Evolutionary conservation across 2,888 invertebrate species (phyloP).

Genomic region (Geotrupes spiniger): DNA sequence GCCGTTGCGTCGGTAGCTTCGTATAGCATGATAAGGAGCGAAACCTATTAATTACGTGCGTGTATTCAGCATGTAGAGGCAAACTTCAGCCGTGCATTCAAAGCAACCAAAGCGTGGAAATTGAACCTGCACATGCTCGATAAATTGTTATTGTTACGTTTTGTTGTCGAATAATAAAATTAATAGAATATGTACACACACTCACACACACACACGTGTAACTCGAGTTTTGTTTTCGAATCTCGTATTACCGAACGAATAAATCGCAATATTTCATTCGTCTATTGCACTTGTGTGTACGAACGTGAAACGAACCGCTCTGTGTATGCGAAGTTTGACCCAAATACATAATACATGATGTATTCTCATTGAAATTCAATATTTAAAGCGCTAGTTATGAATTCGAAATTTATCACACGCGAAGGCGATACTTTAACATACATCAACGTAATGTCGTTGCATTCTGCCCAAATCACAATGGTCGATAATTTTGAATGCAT

Average conservation of each 20-base stretch:
- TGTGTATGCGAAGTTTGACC: conserved; percentile 7
- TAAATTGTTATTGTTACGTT: not conserved
- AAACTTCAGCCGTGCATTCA: not conserved
- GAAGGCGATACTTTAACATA: not conserved
- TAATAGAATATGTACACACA: not conserved
- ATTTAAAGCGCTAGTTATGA: conserved; percentile 3
- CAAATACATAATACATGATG: not conserved
- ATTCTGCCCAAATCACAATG: no score
- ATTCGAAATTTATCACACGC: conserved; percentile 4
- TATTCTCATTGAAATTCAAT: not conserved
- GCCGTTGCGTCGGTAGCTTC: not conserved
- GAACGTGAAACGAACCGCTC: not conserved
- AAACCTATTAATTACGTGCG: not conserved
- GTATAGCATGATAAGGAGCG: not conserved
- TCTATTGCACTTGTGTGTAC: not conserved
- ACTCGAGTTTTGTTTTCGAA: conserved; percentile 1
- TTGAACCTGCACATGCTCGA: not conserved
- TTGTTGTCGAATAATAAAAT: conserved; percentile 3
- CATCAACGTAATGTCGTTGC: no score
- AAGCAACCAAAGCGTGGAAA: not conserved
- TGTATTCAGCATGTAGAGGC: not conserved
- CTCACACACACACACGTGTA: not conserved
- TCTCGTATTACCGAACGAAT: not conserved
- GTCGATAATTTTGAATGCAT: no score
- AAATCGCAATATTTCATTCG: conserved; percentile 1